phyloP scores from a whole-genome alignment of 2,888 invertebrate genomes.

The Phymatocera aterrima region DNA sequence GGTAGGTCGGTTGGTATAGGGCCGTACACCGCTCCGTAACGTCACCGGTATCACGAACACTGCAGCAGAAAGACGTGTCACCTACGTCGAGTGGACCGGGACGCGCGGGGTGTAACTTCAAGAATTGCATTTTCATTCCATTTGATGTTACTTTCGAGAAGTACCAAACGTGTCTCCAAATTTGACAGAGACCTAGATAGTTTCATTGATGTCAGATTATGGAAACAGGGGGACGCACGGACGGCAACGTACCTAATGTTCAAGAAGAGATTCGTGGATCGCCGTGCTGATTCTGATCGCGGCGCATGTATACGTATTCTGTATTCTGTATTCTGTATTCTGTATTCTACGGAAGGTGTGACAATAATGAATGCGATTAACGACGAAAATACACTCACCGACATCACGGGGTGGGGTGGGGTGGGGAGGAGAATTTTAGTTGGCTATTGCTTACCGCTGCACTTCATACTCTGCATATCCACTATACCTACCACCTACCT shows the following conservation, averaged over 20 bases:
- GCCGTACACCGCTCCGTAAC: constrained; percentile 1
- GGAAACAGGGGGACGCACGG: background rate
- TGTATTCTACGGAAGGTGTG: constrained; percentile 30
- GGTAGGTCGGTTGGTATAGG: too few species aligned
- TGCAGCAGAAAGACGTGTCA: constrained; percentile 4
- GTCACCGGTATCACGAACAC: background rate
- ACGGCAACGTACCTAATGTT: background rate
- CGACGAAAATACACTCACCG: constrained; percentile 14
- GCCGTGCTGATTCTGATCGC: background rate
- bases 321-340: background rate
- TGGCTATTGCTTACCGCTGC: constrained; percentile 1
- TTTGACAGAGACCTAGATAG: too few species aligned
- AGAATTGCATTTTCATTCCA: too few species aligned
- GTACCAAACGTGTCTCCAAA: too few species aligned
- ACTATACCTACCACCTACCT: background rate
- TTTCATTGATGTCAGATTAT: too few species aligned
- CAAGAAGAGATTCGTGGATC: background rate
- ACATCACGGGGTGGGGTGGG: background rate
- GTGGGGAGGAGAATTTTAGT: background rate
- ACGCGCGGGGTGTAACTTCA: too few species aligned
- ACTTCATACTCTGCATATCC: background rate
- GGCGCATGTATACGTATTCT: background rate
- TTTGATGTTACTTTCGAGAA: too few species aligned
- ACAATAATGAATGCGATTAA: constrained; percentile 36
- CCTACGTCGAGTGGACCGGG: too few species aligned